Evolutionary conservation across 1,140 invertebrate genomes (phyloP), one percentile per base, ranked within the genome.

Genomic region (Cherax destructor): DNA sequence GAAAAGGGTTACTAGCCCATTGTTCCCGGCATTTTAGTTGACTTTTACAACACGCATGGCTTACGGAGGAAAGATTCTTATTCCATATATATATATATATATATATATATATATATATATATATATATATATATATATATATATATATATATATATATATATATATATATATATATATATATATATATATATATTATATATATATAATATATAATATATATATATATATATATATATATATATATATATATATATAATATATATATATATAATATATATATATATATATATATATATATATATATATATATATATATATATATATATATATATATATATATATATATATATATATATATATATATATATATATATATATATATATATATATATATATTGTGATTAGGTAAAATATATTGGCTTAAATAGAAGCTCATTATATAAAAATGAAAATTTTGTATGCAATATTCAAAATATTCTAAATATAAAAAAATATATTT

Each of bases 321-420:
- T 79, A 79, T 41, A 79, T 79, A 79, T 79, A 79, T 79, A 79
- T 49, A 79, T 79, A 79, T 79, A 79, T 79, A 79, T 79, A 79
- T 79, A 79, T 79, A 79, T 79, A 79, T 79, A 79, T 11, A 79
- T 79, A 79, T 49, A 79, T 49, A 79, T 49, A 79, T 49, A 79
- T 49, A 79, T 49, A 79, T 49, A 79, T 49, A 79, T 49, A 79
- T 49, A 79, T 49, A 79, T 49, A 79, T 49, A 79, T 49, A 79
- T 49, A 79, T 79, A 79, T 79, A 79, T n/a, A n/a, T n/a, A n/a
- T n/a, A n/a, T n/a, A n/a, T n/a, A n/a, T n/a, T n/a, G n/a, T n/a
- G n/a, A n/a, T 79, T 74, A 74, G 72, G 72, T 16, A 74, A 74
- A 6, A 74, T 74, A n/a, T 41, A 74, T 74, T 74, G 72, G 4